These are phyloP conservation scores for Omphaloscelis lunosa DNA, from an alignment of 2,888 invertebrate genomes.

Conservation along the genomic window DNA sequence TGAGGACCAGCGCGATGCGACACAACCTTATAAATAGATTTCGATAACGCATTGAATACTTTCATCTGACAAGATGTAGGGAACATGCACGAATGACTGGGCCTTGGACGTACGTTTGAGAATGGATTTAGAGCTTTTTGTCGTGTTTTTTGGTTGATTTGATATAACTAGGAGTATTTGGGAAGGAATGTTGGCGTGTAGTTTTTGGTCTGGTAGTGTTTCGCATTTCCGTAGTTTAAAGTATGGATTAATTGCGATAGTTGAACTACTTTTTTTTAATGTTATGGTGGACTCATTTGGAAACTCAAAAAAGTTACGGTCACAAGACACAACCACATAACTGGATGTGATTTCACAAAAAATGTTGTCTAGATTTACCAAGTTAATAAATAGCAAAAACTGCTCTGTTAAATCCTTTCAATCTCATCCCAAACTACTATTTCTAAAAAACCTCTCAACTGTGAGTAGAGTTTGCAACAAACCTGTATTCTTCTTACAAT, in stretches of 20 bases:
- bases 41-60: conserved; percentile 63
- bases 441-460: conserved; percentile 34
- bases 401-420: conserved; percentile 28
- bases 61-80: conserved; percentile 59
- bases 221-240: not conserved
- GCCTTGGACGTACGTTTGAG: conserved; percentile 37
- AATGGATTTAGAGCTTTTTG: conserved; percentile 47
- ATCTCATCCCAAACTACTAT: conserved; percentile 23
- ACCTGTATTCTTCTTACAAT: conserved; percentile 56
- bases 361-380: not conserved
- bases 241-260: not conserved
- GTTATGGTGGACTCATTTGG: not conserved
- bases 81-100: conserved; percentile 43
- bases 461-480: conserved; percentile 55
- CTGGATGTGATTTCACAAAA: not conserved
- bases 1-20: conserved; percentile 65
- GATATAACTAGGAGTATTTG: conserved; percentile 30
- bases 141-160: conserved; percentile 48
- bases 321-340: not conserved
- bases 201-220: not conserved
- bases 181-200: conserved; percentile 7
- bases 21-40: conserved; percentile 68
- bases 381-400: not conserved
- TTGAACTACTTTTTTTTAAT: not conserved
- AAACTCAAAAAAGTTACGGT: not conserved